Conservation (phyloP, 2,888 invertebrate genomes). For the Baccha elongata region DNA sequence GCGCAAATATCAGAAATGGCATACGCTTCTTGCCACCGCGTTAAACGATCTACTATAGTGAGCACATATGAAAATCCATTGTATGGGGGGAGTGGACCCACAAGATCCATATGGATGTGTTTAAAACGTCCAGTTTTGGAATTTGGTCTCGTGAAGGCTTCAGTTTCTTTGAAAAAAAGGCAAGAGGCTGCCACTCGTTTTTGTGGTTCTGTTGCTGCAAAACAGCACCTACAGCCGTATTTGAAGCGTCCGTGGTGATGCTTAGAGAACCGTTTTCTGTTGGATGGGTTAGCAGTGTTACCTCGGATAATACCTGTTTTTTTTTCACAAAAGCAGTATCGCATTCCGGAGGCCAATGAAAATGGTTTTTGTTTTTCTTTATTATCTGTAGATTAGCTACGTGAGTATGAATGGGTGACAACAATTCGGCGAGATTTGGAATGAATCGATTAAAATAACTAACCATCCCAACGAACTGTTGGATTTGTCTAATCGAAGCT, state of each 20-base stretch:
- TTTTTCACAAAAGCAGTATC: constrained; percentile 3
- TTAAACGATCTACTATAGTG: neutral
- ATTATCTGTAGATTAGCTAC: constrained; percentile 29
- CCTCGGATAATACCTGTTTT: constrained; percentile 20
- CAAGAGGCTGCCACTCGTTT: constrained; percentile 11
- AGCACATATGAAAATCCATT: too few relatives aligned
- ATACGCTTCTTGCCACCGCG: constrained; percentile 44
- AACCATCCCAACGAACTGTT: constrained; percentile 57
- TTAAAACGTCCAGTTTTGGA: constrained; percentile 13
- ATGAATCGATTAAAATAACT: constrained; percentile 60
- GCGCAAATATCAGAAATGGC: constrained; percentile 27
- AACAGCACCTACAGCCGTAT: constrained; percentile 30
- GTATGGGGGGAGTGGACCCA: constrained; percentile 17
- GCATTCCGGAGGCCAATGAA: constrained; percentile 28
- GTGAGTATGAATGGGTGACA: constrained; percentile 52
- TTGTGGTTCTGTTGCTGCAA: constrained; percentile 15
- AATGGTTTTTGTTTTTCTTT: constrained; percentile 28
- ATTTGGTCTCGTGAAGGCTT: constrained; percentile 11
- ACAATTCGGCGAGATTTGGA: constrained; percentile 46
- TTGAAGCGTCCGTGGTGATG: constrained; percentile 39
- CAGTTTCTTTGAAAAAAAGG: constrained; percentile 24
- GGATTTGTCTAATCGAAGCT: constrained; percentile 50
- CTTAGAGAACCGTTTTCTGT: constrained; percentile 12
- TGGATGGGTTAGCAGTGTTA: constrained; percentile 31
- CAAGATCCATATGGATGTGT: constrained; percentile 45